phyloP scores from a whole-genome alignment of 2,113 vertebrate genomes.

The Peromyscus leucopus region DNA sequence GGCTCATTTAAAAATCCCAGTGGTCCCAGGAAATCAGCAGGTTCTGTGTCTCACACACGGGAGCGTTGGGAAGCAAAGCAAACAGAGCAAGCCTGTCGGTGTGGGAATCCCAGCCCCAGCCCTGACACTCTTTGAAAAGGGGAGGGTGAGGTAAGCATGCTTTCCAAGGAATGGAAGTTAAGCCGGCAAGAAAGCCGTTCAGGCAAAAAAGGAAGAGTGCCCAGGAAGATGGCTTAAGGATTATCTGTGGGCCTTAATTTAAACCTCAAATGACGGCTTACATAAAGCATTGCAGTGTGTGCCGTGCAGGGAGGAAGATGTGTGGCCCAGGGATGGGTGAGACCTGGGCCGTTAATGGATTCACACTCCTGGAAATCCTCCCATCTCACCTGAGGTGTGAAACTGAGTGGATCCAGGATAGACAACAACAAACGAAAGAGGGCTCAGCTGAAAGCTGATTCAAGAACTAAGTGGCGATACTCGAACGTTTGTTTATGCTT shows the following conservation, averaged over 20 bases:
- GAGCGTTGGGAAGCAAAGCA: neutral
- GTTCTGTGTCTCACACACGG: neutral
- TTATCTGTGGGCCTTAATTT: neutral
- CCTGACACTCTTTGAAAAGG: neutral
- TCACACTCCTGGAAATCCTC: neutral
- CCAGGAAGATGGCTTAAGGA: neutral
- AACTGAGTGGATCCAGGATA: no score
- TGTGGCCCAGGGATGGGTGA: neutral
- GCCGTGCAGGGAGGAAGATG: neutral
- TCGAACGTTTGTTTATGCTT: neutral
- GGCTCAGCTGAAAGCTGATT: neutral
- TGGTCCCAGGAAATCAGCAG: neutral
- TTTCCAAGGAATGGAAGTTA: neutral
- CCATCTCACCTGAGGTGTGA: neutral
- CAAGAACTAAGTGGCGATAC: neutral
- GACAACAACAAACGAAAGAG: neutral
- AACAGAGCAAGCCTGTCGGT: no score
- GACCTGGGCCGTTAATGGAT: neutral
- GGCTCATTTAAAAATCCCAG: neutral
- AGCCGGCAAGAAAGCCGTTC: no score
- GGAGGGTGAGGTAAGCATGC: neutral
- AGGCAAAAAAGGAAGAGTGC: neutral
- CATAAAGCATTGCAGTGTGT: neutral
- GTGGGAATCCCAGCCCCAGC: neutral
- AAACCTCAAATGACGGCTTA: neutral